Evolutionary conservation across 2,888 invertebrate genomes (phyloP).

Genomic region (Pseudanteris insignis): DNA sequence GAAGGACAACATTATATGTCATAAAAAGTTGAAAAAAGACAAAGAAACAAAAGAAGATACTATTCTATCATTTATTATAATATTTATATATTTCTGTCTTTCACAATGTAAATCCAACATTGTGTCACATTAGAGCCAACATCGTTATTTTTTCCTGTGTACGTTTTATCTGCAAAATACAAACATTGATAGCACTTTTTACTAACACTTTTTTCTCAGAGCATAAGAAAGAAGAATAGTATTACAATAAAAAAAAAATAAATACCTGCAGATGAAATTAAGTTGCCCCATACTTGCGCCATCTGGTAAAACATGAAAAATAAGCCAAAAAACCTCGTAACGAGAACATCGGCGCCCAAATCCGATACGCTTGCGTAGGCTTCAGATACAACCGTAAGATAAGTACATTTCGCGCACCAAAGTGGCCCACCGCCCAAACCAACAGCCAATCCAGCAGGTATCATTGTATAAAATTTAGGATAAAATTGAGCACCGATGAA

Average conservation of each 20-base stretch:
- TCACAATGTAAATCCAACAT: no score
- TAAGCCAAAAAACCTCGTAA: slow-evolving; percentile 91
- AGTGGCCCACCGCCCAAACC: slow-evolving; percentile 91
- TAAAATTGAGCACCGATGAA: slow-evolving; percentile 92
- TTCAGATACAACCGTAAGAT: slow-evolving; percentile 84
- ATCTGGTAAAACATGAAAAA: slow-evolving; percentile 97
- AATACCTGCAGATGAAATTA: slow-evolving; percentile 87
- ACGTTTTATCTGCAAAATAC: no score
- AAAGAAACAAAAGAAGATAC: no score
- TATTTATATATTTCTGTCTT: no score
- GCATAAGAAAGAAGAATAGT: no score
- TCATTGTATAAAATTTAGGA: slow-evolving; percentile 83
- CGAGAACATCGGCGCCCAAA: slow-evolving; percentile 77
- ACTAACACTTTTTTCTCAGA: neutral
- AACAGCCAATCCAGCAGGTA: slow-evolving; percentile 84
- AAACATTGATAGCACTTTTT: no score
- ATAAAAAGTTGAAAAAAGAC: neutral
- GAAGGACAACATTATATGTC: no score
- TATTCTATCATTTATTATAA: neutral
- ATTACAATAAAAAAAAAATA: no score
- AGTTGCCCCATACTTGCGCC: slow-evolving; percentile 95
- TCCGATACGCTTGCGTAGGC: slow-evolving; percentile 80
- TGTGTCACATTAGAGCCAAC: no score
- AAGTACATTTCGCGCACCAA: slow-evolving; percentile 97
- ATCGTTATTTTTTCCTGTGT: no score